Conservation (phyloP, 92 coral and sea anemone genomes). For the Chrysogorgia sp. region DNA sequence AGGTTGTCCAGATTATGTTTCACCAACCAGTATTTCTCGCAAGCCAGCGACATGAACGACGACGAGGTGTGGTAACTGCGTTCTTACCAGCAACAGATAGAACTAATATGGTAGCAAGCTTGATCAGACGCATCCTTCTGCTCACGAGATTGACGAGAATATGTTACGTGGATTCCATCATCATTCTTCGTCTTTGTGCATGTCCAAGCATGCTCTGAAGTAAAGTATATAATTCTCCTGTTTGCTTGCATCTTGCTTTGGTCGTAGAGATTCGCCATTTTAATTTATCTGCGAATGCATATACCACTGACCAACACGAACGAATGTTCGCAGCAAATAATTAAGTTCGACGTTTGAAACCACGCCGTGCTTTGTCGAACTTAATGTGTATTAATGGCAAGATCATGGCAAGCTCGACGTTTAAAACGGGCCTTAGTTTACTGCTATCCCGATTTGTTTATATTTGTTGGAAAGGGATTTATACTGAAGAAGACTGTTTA, state of each 20-base stretch:
- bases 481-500: too few relatives aligned
- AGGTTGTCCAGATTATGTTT: conserved; percentile 10
- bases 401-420: too few relatives aligned
- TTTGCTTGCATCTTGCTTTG: neutral
- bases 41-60: conserved; percentile 9
- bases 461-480: too few relatives aligned
- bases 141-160: neutral
- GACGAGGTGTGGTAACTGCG: neutral
- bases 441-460: too few relatives aligned
- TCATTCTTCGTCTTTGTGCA: conserved; percentile 1
- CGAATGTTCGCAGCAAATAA: too few relatives aligned
- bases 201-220: neutral
- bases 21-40: conserved; percentile 15
- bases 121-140: neutral
- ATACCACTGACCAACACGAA: too few relatives aligned
- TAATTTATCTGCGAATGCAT: too few relatives aligned
- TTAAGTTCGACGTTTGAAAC: too few relatives aligned
- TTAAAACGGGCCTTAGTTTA: too few relatives aligned
- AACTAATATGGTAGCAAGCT: neutral
- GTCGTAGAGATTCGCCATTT: neutral
- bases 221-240: neutral
- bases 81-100: conserved; percentile 13
- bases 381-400: too few relatives aligned
- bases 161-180: neutral
- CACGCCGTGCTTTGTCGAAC: too few relatives aligned